phyloP scores from a whole-genome alignment of 2,888 invertebrate genomes.

The Drosophila picticornis region DNA sequence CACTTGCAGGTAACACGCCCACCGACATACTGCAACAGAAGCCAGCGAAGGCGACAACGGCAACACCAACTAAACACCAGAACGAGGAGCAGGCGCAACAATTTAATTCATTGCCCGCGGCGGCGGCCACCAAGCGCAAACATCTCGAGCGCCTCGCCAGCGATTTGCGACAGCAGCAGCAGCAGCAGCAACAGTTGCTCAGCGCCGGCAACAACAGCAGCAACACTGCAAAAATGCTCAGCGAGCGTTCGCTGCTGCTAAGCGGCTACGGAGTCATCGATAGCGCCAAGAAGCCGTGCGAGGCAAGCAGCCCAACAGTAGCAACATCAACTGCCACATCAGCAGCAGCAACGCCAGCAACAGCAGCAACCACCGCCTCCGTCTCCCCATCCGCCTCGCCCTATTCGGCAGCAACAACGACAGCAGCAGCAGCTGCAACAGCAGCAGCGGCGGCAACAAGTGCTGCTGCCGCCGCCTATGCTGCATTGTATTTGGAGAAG shows the following conservation, averaged over 20 bases:
- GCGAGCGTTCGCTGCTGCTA: constrained; percentile 84
- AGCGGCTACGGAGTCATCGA: constrained; percentile 83
- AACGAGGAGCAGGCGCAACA: constrained; percentile 61
- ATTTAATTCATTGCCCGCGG: constrained; percentile 61
- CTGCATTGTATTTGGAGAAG: constrained; percentile 82
- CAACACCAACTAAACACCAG: constrained; percentile 64
- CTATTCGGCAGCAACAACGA: constrained; percentile 34
- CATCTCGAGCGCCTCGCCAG: constrained; percentile 68
- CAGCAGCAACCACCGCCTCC: constrained; percentile 9
- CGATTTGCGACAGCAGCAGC: constrained; percentile 60
- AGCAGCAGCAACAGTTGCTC: constrained; percentile 47
- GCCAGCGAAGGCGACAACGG: constrained; percentile 77
- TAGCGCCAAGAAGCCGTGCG: constrained; percentile 82
- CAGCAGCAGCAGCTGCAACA: constrained; percentile 48
- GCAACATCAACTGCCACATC: constrained; percentile 33
- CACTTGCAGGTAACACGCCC: constrained; percentile 78
- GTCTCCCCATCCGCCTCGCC: constrained; percentile 18
- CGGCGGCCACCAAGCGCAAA: constrained; percentile 72
- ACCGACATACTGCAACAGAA: constrained; percentile 79
- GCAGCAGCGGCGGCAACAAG: constrained; percentile 52
- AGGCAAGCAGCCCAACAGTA: constrained; percentile 61
- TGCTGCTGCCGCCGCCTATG: constrained; percentile 76
- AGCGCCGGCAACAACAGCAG: constrained; percentile 32
- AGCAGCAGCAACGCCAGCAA: constrained; percentile 27
- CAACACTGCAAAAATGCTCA: constrained; percentile 83